phyloP scores from a whole-genome alignment of 2,888 invertebrate genomes.

The Quadriops clusia region DNA sequence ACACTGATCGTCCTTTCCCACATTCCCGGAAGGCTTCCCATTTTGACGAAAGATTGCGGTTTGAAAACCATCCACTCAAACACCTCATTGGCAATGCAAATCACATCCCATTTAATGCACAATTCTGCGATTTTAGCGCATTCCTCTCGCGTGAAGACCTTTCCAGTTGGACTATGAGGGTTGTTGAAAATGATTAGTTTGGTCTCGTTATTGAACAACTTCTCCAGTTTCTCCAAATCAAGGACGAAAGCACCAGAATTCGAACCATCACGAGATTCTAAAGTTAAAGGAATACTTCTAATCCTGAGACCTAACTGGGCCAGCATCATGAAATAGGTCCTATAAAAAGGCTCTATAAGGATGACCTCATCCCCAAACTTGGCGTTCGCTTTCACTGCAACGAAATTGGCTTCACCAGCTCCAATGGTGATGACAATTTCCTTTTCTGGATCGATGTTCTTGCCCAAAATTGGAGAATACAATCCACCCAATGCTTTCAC shows the following conservation, averaged over 20 bases:
- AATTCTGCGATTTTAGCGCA: slow-evolving; percentile 68
- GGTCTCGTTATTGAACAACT: slow-evolving; percentile 73
- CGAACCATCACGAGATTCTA: too few relatives aligned
- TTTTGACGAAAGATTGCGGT: slow-evolving; percentile 72
- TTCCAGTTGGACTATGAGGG: slow-evolving; percentile 94
- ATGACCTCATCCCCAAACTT: slow-evolving; percentile 83
- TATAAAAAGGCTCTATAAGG: slow-evolving; percentile 95
- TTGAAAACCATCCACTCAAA: slow-evolving; percentile 93
- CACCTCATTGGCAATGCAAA: slow-evolving; percentile 92
- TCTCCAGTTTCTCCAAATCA: slow-evolving; percentile 66
- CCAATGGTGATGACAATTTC: slow-evolving; percentile 85
- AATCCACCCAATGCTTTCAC: slow-evolving; percentile 72
- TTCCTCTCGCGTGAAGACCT: slow-evolving; percentile 64
- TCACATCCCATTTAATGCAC: slow-evolving; percentile 81
- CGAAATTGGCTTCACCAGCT: slow-evolving; percentile 88
- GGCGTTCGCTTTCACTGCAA: slow-evolving; percentile 69
- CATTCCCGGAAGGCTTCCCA: slow-evolving; percentile 89
- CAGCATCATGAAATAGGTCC: slow-evolving; percentile 95
- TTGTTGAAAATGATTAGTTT: slow-evolving; percentile 92
- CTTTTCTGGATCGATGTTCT: slow-evolving; percentile 64
- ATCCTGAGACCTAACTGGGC: too few relatives aligned
- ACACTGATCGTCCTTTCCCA: slow-evolving; percentile 94
- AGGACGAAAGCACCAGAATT: slow-evolving; percentile 87
- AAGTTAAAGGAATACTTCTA: slow-evolving; percentile 75
- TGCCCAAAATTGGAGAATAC: slow-evolving; percentile 65